Evolutionary conservation across 2,113 vertebrate species (phyloP).

Genomic region (Echinops telfairi): DNA sequence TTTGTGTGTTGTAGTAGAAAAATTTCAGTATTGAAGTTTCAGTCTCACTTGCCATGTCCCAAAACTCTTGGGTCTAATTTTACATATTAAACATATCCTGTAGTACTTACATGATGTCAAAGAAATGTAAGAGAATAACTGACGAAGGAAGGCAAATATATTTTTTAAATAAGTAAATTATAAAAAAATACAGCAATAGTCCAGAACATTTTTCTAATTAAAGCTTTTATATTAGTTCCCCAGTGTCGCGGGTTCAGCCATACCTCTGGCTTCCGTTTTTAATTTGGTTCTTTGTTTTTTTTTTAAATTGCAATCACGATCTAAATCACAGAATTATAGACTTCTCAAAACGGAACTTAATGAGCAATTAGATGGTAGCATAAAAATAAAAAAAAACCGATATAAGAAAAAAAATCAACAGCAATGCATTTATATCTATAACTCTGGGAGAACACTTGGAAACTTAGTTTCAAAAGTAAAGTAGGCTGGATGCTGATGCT

Average conservation of each 20-base stretch:
- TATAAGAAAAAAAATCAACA: slow-evolving; percentile 53
- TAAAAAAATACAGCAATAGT: background rate
- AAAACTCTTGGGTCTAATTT: slow-evolving; percentile 37
- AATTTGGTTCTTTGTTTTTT: slow-evolving; percentile 60
- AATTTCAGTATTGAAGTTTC: slow-evolving; percentile 50
- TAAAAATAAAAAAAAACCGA: slow-evolving; percentile 57
- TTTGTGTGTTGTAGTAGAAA: slow-evolving; percentile 38
- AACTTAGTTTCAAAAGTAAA: slow-evolving; percentile 32
- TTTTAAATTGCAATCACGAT: slow-evolving; percentile 31
- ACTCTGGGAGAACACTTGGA: background rate
- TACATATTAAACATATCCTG: background rate
- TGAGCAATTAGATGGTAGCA: background rate
- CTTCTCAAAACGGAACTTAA: slow-evolving; percentile 43
- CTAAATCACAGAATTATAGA: slow-evolving; percentile 15
- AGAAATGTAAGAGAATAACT: background rate
- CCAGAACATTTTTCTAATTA: slow-evolving; percentile 37
- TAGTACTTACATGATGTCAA: slow-evolving; percentile 14
- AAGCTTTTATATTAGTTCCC: background rate
- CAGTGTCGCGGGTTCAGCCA: slow-evolving; percentile 31
- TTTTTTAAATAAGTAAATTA: background rate
- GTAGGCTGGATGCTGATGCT: slow-evolving; percentile 1
- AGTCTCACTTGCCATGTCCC: slow-evolving; percentile 3
- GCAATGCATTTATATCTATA: background rate
- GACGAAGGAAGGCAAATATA: background rate
- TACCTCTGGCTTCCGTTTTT: slow-evolving; percentile 27